Percentiles rank a stretch among this genome's conserved stretches.
Evolutionary conservation across 2,113 vertebrate species (phyloP).

Genomic region (Columbina picui): DNA sequence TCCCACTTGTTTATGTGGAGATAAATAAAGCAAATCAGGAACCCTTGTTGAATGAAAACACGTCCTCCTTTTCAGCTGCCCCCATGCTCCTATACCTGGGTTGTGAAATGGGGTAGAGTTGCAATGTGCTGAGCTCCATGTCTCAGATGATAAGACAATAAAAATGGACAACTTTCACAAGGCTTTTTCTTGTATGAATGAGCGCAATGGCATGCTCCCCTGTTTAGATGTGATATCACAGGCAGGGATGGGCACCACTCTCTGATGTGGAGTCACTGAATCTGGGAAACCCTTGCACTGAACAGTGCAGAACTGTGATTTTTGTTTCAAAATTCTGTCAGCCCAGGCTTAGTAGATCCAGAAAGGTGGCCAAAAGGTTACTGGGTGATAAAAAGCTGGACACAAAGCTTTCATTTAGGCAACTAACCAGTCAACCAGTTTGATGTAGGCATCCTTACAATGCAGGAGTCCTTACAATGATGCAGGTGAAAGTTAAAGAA

Average conservation of each 20-base stretch:
- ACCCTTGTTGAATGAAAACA: background rate
- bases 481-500: background rate
- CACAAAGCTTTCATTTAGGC: background rate
- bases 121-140: background rate
- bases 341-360: background rate
- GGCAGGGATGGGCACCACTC: accelerated
- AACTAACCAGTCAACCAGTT: background rate
- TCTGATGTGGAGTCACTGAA: accelerated
- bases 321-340: background rate
- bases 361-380: background rate
- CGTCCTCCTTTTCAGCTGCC: background rate
- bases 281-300: background rate
- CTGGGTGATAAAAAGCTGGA: background rate
- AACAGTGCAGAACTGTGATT: background rate
- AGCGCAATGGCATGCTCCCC: background rate
- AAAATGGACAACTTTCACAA: accelerated
- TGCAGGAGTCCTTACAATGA: background rate
- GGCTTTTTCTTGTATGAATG: accelerated
- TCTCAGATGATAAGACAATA: background rate
- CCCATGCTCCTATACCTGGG: background rate
- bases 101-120: background rate
- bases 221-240: background rate
- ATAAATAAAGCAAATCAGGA: background rate
- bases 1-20: background rate
- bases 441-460: background rate